phyloP scores from a whole-genome alignment of 2,888 invertebrate genomes.

The Pristionchus exspectatus region DNA sequence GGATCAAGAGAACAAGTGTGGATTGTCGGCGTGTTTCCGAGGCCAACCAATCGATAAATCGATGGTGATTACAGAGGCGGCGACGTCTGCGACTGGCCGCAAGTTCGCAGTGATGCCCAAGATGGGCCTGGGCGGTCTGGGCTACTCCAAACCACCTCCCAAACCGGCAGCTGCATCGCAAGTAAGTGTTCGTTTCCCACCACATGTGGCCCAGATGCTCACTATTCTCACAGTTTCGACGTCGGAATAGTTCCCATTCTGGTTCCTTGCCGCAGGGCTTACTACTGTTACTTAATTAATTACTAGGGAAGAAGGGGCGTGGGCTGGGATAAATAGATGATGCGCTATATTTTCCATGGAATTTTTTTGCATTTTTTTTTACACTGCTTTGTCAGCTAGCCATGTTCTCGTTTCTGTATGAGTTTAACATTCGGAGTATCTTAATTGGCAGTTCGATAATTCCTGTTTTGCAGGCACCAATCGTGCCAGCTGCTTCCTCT shows the following conservation, averaged over 20 bases:
- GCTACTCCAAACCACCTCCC: constrained; percentile 34
- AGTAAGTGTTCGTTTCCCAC: neutral
- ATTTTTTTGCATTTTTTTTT: too few species aligned
- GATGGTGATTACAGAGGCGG: constrained; percentile 15
- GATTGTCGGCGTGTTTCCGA: neutral
- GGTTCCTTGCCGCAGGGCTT: neutral
- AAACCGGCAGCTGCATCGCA: constrained; percentile 44
- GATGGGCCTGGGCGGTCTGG: constrained; percentile 50
- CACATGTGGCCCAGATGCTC: neutral
- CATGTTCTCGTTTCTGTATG: too few species aligned
- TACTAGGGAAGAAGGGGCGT: too few species aligned
- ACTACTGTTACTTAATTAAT: too few species aligned
- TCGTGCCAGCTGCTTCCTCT: constrained; percentile 33
- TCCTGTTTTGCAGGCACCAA: neutral
- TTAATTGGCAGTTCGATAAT: too few species aligned
- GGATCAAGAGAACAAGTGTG: constrained; percentile 4
- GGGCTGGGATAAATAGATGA: too few species aligned
- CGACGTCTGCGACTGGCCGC: constrained; percentile 45
- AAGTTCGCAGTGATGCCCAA: constrained; percentile 54
- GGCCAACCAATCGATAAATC: neutral
- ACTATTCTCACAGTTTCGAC: neutral
- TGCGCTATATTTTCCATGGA: too few species aligned
- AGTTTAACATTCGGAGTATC: too few species aligned
- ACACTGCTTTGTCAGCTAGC: too few species aligned
- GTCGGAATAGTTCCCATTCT: neutral